Percentiles rank a stretch among this genome's conserved stretches.
Conservation (phyloP, 2,888 invertebrate species). For the Osmoderma eremita region DNA sequence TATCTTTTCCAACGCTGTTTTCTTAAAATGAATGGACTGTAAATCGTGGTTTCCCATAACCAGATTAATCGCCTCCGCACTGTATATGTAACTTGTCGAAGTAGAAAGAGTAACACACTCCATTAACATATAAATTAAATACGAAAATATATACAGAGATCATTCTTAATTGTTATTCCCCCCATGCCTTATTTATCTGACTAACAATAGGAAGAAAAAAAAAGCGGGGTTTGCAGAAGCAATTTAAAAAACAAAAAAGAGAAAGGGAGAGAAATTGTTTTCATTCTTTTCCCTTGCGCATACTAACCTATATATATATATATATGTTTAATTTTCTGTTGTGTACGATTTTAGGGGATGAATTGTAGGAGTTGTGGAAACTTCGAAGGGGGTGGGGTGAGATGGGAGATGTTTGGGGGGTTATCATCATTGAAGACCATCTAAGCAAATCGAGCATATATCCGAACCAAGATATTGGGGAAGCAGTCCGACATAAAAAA, state of each 20-base stretch:
- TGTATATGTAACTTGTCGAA: too few species aligned
- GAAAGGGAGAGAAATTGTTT: neutral
- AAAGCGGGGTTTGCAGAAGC: neutral
- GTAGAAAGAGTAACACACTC: too few species aligned
- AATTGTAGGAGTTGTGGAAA: slow-evolving; percentile 38
- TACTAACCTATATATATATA: neutral
- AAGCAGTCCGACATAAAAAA: slow-evolving; percentile 60
- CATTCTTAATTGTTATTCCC: slow-evolving; percentile 14
- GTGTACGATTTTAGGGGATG: slow-evolving; percentile 20
- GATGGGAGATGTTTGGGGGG: too few species aligned
- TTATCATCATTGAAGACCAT: slow-evolving; percentile 57
- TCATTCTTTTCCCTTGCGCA: neutral
- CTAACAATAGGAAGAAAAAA: neutral
- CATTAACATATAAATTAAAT: slow-evolving; percentile 16
- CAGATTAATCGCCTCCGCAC: too few species aligned
- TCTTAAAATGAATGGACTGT: too few species aligned
- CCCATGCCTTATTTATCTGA: neutral
- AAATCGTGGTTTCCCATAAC: too few species aligned
- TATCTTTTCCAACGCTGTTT: too few species aligned
- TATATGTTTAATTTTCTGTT: slow-evolving; percentile 35
- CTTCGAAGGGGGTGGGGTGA: too few species aligned
- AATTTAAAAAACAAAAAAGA: slow-evolving; percentile 21
- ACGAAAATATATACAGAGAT: neutral
- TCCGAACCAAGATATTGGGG: slow-evolving; percentile 58
- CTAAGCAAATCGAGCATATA: slow-evolving; percentile 59